Evolutionary conservation across 2,113 vertebrate genomes (phyloP).

Genomic region (Platysteira castanea): DNA sequence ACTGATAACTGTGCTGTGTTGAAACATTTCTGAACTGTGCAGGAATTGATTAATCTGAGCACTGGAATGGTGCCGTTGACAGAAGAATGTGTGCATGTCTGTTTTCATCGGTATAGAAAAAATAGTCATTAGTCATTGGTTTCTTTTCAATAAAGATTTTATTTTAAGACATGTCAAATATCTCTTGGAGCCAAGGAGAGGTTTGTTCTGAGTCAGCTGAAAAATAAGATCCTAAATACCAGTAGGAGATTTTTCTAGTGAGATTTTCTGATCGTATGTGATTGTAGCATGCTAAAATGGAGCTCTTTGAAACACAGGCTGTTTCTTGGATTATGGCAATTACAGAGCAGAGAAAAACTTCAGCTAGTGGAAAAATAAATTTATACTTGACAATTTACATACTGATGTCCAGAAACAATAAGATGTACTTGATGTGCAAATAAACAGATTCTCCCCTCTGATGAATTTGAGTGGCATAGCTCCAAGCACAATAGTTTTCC

Average conservation of each 20-base stretch:
- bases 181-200: background rate
- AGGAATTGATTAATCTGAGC: background rate
- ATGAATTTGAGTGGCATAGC: background rate
- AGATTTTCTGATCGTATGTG: background rate
- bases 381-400: constrained; percentile 23
- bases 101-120: background rate
- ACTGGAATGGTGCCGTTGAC: background rate
- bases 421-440: constrained; percentile 25
- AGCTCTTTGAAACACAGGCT: background rate
- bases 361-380: constrained; percentile 11
- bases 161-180: background rate
- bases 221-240: background rate
- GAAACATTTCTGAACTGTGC: background rate
- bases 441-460: constrained; percentile 27
- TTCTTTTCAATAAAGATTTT: background rate
- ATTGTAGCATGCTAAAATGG: background rate
- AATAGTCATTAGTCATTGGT: background rate
- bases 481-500: background rate
- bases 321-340: background rate
- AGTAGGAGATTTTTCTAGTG: background rate
- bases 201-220: background rate
- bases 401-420: constrained; percentile 26
- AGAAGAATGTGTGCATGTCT: background rate
- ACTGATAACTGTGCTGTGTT: background rate
- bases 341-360: background rate